These are phyloP conservation scores for Coptodon bakossiorum DNA, from an alignment of 2,113 vertebrate species.

Conservation along the genomic window DNA sequence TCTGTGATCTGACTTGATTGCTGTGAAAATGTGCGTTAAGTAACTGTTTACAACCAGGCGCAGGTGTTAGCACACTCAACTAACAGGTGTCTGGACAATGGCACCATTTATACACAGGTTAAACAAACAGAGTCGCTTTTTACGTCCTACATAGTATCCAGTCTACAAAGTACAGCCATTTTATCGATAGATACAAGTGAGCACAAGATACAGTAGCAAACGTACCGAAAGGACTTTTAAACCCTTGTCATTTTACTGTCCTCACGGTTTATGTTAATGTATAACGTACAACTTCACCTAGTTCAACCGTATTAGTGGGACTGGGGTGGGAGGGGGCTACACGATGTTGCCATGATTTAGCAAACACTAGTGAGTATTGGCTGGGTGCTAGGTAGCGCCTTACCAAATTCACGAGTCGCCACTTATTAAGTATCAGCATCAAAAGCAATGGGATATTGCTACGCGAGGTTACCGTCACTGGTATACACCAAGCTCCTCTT, in stretches of 20 bases:
- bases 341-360: conserved; percentile 55
- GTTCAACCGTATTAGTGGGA: neutral
- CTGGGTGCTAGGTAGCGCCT: neutral
- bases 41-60: neutral
- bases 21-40: neutral
- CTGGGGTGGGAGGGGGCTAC: conserved; percentile 19
- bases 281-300: neutral
- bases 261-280: neutral
- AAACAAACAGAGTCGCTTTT: neutral
- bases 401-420: neutral
- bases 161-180: neutral
- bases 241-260: rapidly evolving
- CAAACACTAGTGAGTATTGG: conserved; percentile 35
- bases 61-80: neutral
- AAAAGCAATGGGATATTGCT: neutral
- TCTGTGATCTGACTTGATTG: neutral
- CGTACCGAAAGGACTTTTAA: neutral
- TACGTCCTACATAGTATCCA: neutral
- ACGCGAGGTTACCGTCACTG: neutral
- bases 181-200: neutral
- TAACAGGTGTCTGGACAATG: neutral
- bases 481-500: neutral
- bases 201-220: neutral
- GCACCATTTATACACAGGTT: neutral
- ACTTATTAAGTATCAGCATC: rapidly evolving